Conservation (phyloP, 2,888 invertebrate species). For the Thysanoteuthis rhombus region DNA sequence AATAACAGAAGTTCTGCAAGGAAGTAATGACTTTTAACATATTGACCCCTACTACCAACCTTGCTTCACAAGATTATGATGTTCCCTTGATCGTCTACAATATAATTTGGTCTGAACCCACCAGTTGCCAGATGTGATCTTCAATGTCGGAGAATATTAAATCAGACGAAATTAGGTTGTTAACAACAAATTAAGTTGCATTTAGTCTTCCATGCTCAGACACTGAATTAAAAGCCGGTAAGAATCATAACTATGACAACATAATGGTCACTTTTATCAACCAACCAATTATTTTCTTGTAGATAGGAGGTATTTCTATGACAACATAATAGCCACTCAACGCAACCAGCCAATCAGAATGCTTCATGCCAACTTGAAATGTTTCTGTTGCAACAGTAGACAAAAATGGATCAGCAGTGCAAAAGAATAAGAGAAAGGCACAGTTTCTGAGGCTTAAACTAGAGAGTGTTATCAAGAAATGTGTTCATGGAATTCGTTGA, state of each 20-base stretch:
- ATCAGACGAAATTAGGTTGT: background rate
- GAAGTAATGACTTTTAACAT: too few species aligned
- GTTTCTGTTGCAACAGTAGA: background rate
- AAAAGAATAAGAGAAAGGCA: too few species aligned
- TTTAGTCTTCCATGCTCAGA: background rate
- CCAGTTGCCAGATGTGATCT: background rate
- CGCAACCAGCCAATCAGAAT: background rate
- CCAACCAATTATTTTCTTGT: background rate
- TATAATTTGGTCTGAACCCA: background rate
- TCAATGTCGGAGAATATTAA: background rate
- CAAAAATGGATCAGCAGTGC: background rate
- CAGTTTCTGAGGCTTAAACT: too few species aligned
- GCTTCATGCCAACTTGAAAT: background rate
- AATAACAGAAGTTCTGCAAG: too few species aligned
- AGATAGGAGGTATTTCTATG: background rate
- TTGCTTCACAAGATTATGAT: too few species aligned
- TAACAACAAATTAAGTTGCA: background rate
- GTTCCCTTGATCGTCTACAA: too few species aligned
- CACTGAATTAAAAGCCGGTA: background rate
- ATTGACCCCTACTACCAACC: too few species aligned
- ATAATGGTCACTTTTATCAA: background rate
- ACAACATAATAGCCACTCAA: background rate
- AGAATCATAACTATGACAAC: background rate
- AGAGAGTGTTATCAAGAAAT: too few species aligned
- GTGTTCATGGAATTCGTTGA: too few species aligned